phyloP scores from a whole-genome alignment of 1,140 invertebrate species.

The Aphis gossypii region DNA sequence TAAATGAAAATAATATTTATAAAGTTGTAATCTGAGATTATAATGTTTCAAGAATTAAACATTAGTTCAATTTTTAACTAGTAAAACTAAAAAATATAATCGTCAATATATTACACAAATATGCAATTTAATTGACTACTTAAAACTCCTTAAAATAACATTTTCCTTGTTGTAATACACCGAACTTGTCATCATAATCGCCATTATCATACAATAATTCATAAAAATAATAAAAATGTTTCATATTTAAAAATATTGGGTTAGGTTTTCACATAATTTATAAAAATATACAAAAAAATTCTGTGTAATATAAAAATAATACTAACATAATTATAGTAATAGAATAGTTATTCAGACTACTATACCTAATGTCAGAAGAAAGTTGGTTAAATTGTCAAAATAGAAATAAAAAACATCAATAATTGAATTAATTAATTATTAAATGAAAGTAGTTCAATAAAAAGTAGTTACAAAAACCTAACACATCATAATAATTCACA shows the following conservation, averaged over 20 bases:
- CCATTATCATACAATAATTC: not conserved
- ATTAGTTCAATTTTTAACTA: not conserved
- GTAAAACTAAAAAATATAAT: constrained; percentile 16
- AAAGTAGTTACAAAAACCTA: not conserved
- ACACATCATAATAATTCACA: not conserved
- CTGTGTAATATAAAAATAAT: not conserved
- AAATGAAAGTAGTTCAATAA: not conserved
- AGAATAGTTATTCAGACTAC: not conserved
- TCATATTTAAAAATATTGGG: not conserved
- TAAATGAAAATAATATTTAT: too few species aligned
- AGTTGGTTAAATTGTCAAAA: not conserved
- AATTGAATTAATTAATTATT: not conserved
- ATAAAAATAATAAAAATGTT: not conserved
- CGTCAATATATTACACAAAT: not conserved
- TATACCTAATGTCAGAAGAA: not conserved
- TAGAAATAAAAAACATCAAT: not conserved
- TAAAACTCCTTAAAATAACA: not conserved
- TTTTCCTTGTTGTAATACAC: not conserved
- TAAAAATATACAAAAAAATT: not conserved
- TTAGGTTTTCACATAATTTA: not conserved
- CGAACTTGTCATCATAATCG: not conserved
- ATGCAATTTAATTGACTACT: not conserved
- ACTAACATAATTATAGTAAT: not conserved
- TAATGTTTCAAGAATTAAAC: not conserved
- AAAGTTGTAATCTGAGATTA: not conserved